Evolutionary conservation across 2,113 vertebrate genomes (phyloP).

Genomic region (Tiliqua scincoides): DNA sequence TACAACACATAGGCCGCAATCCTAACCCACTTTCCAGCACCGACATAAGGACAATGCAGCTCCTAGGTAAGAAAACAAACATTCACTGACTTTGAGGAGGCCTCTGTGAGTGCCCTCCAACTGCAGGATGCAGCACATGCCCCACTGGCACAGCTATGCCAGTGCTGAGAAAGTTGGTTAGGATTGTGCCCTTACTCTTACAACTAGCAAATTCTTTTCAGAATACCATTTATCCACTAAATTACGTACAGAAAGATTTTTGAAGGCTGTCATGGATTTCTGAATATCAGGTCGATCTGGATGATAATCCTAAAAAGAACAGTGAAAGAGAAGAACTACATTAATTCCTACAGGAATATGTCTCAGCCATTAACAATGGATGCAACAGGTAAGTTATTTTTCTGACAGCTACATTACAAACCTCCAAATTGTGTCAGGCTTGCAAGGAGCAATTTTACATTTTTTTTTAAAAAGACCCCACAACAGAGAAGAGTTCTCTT

Average conservation of each 20-base stretch:
- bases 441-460: neutral
- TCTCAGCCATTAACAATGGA: neutral
- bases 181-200: no score
- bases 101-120: no score
- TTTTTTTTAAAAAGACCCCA: neutral
- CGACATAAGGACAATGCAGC: no score
- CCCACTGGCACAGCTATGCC: no score
- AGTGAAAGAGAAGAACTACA: constrained; percentile 25
- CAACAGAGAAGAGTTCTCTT: neutral
- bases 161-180: no score
- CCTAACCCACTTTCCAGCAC: no score
- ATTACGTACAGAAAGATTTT: constrained; percentile 91
- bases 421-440: neutral
- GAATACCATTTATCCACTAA: neutral
- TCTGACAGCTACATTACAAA: neutral
- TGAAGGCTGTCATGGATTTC: constrained; percentile 95
- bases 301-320: constrained; percentile 87
- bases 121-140: no score
- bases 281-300: constrained; percentile 93
- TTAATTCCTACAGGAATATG: neutral
- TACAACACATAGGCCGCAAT: no score
- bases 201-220: neutral
- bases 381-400: neutral
- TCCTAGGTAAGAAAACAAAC: no score
- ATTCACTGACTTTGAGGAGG: no score